A percentile compares a stretch with the other conserved stretches of the same genome.
Conservation (phyloP, 2,888 invertebrate species). For the Andrena flavipes region DNA sequence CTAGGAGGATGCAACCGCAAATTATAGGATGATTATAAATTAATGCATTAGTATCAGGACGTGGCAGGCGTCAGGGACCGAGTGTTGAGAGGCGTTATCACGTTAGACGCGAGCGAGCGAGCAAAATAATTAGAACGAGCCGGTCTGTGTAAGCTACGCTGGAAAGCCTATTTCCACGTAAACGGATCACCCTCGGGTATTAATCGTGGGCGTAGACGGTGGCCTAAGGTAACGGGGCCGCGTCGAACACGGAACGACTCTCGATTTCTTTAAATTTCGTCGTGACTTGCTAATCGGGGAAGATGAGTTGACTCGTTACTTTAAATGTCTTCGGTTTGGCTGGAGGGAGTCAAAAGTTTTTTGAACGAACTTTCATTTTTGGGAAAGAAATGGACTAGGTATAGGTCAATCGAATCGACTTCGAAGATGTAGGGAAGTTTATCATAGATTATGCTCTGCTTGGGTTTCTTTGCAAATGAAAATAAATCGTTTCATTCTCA, state of each 20-base stretch:
- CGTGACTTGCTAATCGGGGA: conserved; percentile 19
- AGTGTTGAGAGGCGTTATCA: conserved; percentile 75
- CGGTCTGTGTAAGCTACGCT: conserved; percentile 45
- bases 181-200: conserved; percentile 69
- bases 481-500: too few relatives aligned
- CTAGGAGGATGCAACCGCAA: conserved; percentile 55
- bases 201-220: conserved; percentile 57
- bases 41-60: conserved; percentile 72
- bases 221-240: conserved; percentile 31
- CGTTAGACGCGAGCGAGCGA: conserved; percentile 77
- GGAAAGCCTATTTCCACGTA: conserved; percentile 72
- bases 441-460: too few relatives aligned
- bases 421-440: too few relatives aligned
- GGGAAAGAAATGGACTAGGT: too few relatives aligned
- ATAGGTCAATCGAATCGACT: too few relatives aligned
- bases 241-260: conserved; percentile 37
- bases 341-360: too few relatives aligned
- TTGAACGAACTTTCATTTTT: too few relatives aligned
- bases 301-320: too few relatives aligned
- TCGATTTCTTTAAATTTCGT: conserved; percentile 55
- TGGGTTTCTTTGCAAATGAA: too few relatives aligned
- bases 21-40: conserved; percentile 75
- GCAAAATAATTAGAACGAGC: conserved; percentile 79
- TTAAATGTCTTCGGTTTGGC: too few relatives aligned
- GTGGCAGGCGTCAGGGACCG: conserved; percentile 62